Percentiles rank a stretch among this genome's conserved stretches.
phyloP scores from a whole-genome alignment of 2,797 vertebrate species.

The Sibirionetta formosa region DNA sequence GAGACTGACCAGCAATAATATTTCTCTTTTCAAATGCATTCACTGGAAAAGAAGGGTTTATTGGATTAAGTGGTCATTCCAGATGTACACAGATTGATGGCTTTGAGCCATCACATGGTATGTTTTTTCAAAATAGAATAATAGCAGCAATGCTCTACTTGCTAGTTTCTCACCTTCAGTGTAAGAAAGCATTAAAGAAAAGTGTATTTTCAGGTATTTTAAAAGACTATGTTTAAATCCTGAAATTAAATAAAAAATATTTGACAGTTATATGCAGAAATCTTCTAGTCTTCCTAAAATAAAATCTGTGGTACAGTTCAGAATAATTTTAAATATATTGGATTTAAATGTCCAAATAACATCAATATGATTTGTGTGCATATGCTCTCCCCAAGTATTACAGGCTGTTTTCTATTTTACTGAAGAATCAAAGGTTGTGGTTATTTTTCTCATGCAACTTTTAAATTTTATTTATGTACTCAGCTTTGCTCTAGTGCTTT shows the following conservation, averaged over 20 bases:
- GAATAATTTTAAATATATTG: neutral
- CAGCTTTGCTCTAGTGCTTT: neutral
- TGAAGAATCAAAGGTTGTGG: neutral
- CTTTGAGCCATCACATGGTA: neutral
- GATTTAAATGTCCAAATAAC: neutral
- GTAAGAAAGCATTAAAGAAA: neutral
- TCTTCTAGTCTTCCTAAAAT: neutral
- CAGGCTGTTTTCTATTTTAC: neutral
- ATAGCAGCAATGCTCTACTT: neutral
- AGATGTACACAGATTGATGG: neutral
- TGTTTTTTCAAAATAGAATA: neutral
- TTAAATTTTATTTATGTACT: conserved; percentile 30
- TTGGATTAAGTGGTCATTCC: neutral
- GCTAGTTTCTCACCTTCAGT: neutral
- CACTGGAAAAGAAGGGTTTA: neutral
- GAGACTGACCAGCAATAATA: neutral
- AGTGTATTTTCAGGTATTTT: neutral
- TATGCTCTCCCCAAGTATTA: neutral
- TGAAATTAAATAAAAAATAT: neutral
- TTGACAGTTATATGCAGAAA: neutral
- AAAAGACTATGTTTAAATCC: neutral
- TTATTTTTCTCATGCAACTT: conserved; percentile 1
- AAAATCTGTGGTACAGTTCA: neutral
- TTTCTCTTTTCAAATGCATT: neutral
- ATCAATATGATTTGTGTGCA: neutral